These are phyloP conservation scores for human DNA, from an alignment of 2,113 vertebrate species.

Conservation along the genomic window DNA sequence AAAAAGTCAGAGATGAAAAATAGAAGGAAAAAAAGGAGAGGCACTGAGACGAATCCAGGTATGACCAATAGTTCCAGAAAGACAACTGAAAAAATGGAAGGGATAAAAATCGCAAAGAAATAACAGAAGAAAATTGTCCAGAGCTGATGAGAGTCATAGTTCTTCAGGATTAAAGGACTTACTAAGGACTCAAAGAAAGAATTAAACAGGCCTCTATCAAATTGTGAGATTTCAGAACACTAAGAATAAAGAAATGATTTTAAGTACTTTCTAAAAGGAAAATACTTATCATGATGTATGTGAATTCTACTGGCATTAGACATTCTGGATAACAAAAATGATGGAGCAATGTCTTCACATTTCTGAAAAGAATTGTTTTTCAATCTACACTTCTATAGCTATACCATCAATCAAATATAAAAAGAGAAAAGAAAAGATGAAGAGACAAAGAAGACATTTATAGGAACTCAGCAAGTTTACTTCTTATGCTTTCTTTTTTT, in stretches of 20 bases:
- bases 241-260: background rate
- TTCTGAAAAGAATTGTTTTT: background rate
- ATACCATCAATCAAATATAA: background rate
- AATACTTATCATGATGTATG: background rate
- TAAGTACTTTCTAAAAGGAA: background rate
- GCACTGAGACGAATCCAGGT: background rate
- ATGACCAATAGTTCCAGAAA: background rate
- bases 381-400: background rate
- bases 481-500: background rate
- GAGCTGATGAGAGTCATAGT: background rate
- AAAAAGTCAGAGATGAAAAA: background rate
- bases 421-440: background rate
- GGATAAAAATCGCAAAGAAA: background rate
- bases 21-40: background rate
- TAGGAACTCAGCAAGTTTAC: background rate
- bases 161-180: background rate
- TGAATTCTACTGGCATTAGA: background rate
- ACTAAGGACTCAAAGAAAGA: background rate
- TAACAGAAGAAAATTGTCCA: background rate
- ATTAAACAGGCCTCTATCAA: background rate
- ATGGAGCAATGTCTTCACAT: background rate
- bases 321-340: background rate
- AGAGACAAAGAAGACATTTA: background rate
- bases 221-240: background rate
- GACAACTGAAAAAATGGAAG: background rate